Percentiles rank a stretch among this genome's conserved stretches.
phyloP scores from a whole-genome alignment of 2,797 vertebrate genomes.

The Naso thynnoides region DNA sequence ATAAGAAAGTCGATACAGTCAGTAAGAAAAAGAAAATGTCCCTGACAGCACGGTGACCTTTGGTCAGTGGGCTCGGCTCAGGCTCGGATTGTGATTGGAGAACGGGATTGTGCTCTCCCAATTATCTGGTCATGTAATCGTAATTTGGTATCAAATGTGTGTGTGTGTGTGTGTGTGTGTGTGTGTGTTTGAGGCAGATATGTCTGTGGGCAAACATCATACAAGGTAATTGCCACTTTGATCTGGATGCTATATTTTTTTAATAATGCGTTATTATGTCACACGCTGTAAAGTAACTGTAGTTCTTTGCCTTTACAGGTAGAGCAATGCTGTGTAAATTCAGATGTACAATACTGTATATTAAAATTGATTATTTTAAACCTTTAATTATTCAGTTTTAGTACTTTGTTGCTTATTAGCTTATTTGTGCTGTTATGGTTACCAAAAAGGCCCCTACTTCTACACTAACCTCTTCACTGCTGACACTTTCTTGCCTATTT shows the following conservation, averaged over 20 bases:
- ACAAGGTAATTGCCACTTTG: not conserved
- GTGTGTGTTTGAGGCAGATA: not conserved
- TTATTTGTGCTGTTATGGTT: too few species aligned
- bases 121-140: slow-evolving; percentile 6
- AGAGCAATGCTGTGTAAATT: too few species aligned
- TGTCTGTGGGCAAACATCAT: not conserved
- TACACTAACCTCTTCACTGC: too few species aligned
- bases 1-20: slow-evolving; percentile 32
- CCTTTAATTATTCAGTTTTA: too few species aligned
- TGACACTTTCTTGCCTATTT: too few species aligned
- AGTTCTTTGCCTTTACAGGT: too few species aligned
- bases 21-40: slow-evolving; percentile 30
- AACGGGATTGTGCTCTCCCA: not conserved
- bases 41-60: slow-evolving; percentile 24
- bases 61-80: slow-evolving; percentile 8
- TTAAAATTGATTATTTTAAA: too few species aligned
- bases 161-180: not conserved
- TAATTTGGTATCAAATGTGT: not conserved
- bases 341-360: too few species aligned
- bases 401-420: too few species aligned
- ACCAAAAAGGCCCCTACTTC: too few species aligned
- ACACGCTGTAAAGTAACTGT: too few species aligned
- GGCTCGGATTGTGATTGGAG: slow-evolving; percentile 24
- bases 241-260: not conserved
- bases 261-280: too few species aligned